phyloP scores from a whole-genome alignment of 2,888 invertebrate species.

The Maniola hyperantus region DNA sequence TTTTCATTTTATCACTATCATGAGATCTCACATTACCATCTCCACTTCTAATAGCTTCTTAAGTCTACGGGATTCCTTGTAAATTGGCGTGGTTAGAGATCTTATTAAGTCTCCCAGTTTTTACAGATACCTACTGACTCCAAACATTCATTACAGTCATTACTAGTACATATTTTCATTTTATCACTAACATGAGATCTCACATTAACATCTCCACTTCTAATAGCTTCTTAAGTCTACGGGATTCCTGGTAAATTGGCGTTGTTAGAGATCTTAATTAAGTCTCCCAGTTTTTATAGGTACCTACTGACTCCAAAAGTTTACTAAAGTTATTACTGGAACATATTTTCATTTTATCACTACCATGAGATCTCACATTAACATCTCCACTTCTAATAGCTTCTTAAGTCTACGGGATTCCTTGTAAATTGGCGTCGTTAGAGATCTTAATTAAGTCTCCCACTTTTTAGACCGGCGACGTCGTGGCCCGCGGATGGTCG shows the following conservation, averaged over 20 bases:
- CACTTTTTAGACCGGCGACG: conserved; percentile 69
- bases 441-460: conserved; percentile 77
- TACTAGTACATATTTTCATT: conserved; percentile 7
- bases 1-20: conserved; percentile 8
- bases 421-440: conserved; percentile 77
- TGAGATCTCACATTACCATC: conserved; percentile 42
- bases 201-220: conserved; percentile 49
- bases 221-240: conserved; percentile 64
- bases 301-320: neutral
- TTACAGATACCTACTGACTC: conserved; percentile 45
- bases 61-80: conserved; percentile 67
- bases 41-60: conserved; percentile 58
- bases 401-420: conserved; percentile 64
- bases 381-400: conserved; percentile 55
- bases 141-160: neutral
- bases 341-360: conserved; percentile 11
- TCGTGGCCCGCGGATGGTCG: conserved; percentile 43
- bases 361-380: conserved; percentile 37
- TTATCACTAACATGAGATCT: conserved; percentile 9
- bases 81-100: conserved; percentile 76
- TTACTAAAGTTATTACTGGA: neutral
- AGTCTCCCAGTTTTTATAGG: conserved; percentile 72
- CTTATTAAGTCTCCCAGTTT: conserved; percentile 79
- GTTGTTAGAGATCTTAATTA: conserved; percentile 77
- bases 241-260: conserved; percentile 75